Conservation (phyloP, 2,113 vertebrate species). For the Corythaixoides concolor region DNA sequence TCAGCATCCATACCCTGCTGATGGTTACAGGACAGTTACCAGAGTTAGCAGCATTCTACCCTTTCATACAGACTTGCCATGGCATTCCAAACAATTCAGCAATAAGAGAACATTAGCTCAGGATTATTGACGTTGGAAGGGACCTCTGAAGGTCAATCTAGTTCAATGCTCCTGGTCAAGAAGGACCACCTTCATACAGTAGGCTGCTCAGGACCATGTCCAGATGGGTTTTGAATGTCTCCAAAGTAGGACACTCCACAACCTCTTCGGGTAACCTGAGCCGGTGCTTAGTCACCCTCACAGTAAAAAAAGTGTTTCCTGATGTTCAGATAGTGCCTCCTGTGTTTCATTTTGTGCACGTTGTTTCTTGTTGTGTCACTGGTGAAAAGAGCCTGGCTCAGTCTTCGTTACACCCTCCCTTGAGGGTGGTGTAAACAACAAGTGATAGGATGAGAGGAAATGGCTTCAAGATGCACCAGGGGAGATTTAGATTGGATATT, state of each 20-base stretch:
- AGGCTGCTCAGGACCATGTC: background rate
- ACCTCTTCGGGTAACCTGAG: background rate
- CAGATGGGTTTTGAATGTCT: background rate
- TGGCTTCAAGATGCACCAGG: no score
- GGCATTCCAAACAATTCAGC: constrained; percentile 20
- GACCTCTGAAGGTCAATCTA: background rate
- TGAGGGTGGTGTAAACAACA: background rate
- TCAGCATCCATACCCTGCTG: background rate
- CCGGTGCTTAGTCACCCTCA: background rate
- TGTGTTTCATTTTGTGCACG: background rate
- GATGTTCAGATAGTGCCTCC: background rate
- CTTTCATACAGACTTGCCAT: background rate
- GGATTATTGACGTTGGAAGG: background rate
- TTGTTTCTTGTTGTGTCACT: background rate
- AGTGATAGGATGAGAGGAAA: background rate
- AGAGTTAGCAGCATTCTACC: background rate
- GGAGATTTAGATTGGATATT: no score
- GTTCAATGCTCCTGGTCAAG: background rate
- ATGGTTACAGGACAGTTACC: background rate
- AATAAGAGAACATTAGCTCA: background rate
- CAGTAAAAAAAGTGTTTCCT: background rate
- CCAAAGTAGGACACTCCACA: background rate
- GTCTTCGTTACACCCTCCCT: background rate
- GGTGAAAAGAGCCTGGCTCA: background rate
- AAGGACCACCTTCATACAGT: background rate